Evolutionary conservation across 2,113 vertebrate genomes (phyloP).

Genomic region (Aphyosemion australe): DNA sequence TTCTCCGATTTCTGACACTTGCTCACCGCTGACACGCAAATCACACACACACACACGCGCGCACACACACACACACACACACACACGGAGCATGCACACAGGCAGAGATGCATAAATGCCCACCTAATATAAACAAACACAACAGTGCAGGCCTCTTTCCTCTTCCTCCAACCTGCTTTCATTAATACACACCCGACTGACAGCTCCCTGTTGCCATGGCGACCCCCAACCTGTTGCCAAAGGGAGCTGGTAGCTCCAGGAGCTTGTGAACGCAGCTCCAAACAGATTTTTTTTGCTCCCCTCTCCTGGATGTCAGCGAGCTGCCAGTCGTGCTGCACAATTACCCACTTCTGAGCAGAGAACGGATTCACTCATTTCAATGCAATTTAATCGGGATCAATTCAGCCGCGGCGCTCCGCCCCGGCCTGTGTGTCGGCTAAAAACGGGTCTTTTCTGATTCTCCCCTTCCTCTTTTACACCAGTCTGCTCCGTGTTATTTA

Average conservation of each 20-base stretch:
- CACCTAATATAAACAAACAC: conserved; percentile 3
- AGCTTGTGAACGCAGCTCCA: conserved; percentile 34
- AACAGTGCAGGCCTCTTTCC: conserved; percentile 10
- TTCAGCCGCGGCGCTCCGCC: conserved; percentile 18
- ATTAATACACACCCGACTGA: conserved; percentile 57
- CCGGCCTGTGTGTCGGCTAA: conserved; percentile 10
- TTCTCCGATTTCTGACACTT: conserved; percentile 35
- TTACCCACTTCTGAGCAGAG: conserved; percentile 40
- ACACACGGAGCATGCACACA: background rate
- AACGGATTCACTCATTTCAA: conserved; percentile 35
- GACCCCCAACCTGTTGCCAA: conserved; percentile 67
- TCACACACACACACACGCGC: background rate
- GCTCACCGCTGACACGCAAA: conserved; percentile 20
- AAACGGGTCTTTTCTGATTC: conserved; percentile 19
- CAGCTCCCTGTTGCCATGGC: conserved; percentile 67
- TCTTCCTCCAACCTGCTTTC: conserved; percentile 36
- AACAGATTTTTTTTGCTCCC: conserved; percentile 1
- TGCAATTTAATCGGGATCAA: conserved; percentile 30
- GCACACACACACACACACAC: background rate
- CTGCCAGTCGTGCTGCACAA: conserved; percentile 34
- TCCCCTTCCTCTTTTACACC: conserved; percentile 25
- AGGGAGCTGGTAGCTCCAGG: conserved; percentile 18
- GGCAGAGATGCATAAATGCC: conserved; percentile 8
- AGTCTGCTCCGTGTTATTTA: conserved; percentile 23
- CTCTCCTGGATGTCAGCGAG: conserved; percentile 8